These are phyloP conservation scores for Callipepla californica DNA, from an alignment of 2,113 vertebrate species.

Conservation along the genomic window DNA sequence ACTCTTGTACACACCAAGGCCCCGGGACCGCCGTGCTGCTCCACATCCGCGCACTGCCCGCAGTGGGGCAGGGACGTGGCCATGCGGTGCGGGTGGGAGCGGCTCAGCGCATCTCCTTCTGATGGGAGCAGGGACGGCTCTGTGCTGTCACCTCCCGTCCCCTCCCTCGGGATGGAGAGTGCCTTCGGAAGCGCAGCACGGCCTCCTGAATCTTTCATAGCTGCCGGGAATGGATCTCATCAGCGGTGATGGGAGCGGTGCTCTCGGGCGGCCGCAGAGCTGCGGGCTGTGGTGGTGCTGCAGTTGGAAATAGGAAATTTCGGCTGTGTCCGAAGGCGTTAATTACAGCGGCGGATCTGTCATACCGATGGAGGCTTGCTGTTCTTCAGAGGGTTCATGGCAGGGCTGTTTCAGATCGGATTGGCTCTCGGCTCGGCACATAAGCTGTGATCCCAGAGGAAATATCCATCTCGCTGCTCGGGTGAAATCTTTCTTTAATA, in stretches of 20 bases:
- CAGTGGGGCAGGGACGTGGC: no score
- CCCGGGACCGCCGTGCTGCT: background rate
- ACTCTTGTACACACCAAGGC: background rate
- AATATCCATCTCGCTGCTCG: background rate
- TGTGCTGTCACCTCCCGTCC: background rate
- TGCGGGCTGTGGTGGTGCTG: constrained; percentile 13
- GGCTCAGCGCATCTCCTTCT: background rate
- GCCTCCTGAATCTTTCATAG: background rate
- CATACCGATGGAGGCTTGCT: background rate
- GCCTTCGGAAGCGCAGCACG: no score
- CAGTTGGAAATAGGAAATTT: constrained; percentile 41
- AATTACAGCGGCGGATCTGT: constrained; percentile 25
- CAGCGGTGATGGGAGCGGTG: background rate
- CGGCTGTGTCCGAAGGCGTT: background rate
- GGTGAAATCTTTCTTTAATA: background rate
- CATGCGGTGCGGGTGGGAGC: background rate
- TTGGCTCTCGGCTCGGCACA: constrained; percentile 9
- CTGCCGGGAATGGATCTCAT: background rate
- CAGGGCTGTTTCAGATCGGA: background rate
- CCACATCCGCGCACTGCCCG: no score
- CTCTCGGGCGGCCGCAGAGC: background rate
- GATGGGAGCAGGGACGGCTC: background rate
- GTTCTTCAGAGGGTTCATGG: background rate
- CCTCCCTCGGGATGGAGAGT: background rate
- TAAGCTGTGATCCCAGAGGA: constrained; percentile 11